These are phyloP conservation scores for Celastrina argiolus DNA, from an alignment of 2,888 invertebrate species.

Conservation along the genomic window DNA sequence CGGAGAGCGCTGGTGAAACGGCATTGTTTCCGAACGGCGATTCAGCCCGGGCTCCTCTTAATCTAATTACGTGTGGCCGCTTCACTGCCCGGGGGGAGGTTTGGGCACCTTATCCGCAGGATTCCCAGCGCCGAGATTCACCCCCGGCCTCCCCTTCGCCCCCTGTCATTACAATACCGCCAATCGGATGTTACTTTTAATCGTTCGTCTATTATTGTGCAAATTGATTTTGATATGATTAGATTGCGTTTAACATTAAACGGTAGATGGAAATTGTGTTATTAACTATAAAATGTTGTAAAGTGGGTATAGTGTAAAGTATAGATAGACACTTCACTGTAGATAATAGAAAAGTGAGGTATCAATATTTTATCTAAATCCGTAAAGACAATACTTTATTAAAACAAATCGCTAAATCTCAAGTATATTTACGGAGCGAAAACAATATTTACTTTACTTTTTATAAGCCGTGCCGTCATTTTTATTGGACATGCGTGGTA, in stretches of 20 bases:
- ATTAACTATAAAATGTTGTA: not conserved
- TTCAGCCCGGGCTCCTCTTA: slow-evolving; percentile 60
- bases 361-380: not conserved
- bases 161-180: not conserved
- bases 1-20: slow-evolving; percentile 56
- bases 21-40: slow-evolving; percentile 57
- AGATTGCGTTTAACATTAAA: not conserved
- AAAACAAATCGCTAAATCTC: not conserved
- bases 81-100: slow-evolving; percentile 50
- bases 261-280: not conserved
- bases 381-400: not conserved
- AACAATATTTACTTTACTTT: not conserved
- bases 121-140: slow-evolving; percentile 18
- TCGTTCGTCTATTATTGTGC: not conserved
- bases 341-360: not conserved
- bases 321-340: not conserved
- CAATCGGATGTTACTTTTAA: not conserved
- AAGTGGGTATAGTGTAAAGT: too few relatives aligned
- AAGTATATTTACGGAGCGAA: not conserved
- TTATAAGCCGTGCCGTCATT: not conserved
- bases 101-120: slow-evolving; percentile 28
- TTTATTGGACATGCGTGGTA: slow-evolving; percentile 3
- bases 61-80: slow-evolving; percentile 70
- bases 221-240: not conserved
- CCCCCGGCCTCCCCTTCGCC: not conserved